Conservation (phyloP, 2,797 vertebrate species). For the Enteromius afrohamiltoni region DNA sequence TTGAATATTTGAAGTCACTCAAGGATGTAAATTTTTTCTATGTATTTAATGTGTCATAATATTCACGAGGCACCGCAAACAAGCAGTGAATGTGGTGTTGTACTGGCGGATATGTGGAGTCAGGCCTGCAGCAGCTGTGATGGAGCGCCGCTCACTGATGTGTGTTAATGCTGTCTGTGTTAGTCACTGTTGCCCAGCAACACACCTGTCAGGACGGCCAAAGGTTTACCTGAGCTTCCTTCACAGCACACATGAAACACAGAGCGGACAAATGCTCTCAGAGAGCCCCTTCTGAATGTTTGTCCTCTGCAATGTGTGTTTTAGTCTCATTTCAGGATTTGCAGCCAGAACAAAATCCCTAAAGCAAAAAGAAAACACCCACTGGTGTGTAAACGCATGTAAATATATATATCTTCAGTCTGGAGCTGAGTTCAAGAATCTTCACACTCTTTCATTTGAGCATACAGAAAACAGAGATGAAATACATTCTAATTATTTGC, state of each 20-base stretch:
- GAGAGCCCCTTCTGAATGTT: constrained; percentile 16
- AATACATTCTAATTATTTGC: constrained; percentile 50
- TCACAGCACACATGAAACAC: constrained; percentile 45
- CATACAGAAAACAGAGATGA: constrained; percentile 52
- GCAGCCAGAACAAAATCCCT: constrained; percentile 71
- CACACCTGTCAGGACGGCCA: constrained; percentile 53
- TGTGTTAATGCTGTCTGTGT: constrained; percentile 53
- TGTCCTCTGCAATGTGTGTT: constrained; percentile 51
- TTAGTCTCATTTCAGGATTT: constrained; percentile 73
- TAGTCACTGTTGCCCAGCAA: constrained; percentile 67
- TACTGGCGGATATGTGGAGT: not conserved
- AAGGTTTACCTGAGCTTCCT: constrained; percentile 39
- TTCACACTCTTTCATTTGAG: constrained; percentile 76
- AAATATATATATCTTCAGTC: not conserved
- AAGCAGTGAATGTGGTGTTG: not conserved
- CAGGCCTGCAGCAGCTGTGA: constrained; percentile 45
- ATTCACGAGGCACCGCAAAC: not conserved
- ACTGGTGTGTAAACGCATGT: constrained; percentile 52
- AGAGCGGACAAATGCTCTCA: constrained; percentile 1
- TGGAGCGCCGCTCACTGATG: constrained; percentile 44
- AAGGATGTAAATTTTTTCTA: not conserved
- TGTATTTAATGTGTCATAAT: not conserved
- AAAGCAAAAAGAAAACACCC: constrained; percentile 79
- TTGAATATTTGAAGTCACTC: not conserved
- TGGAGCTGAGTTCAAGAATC: constrained; percentile 53